phyloP scores from a whole-genome alignment of 2,113 vertebrate genomes.

The Plotosus lineatus region DNA sequence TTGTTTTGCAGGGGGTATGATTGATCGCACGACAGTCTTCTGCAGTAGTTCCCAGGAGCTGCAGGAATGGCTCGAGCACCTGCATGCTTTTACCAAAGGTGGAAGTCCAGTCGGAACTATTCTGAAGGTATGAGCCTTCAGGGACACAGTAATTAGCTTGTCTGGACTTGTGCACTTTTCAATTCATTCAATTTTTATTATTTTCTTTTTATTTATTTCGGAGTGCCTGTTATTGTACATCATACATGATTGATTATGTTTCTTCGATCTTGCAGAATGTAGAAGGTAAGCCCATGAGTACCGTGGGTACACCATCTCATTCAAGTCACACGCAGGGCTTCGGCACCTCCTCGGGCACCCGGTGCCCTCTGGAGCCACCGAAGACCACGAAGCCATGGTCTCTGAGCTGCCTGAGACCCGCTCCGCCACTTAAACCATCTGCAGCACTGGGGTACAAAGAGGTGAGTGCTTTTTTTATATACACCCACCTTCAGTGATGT shows the following conservation, averaged over 20 bases:
- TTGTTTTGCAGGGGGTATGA: conserved; percentile 72
- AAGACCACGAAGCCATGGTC: conserved; percentile 95
- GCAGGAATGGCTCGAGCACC: conserved; percentile 92
- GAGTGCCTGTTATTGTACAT: background rate
- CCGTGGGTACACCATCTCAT: conserved; percentile 66
- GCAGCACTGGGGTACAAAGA: conserved; percentile 97
- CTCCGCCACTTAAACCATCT: conserved; percentile 92
- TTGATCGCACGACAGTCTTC: conserved; percentile 83
- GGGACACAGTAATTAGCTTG: background rate
- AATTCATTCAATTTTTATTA: too few relatives aligned
- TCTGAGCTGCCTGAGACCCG: conserved; percentile 93
- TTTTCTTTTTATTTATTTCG: background rate
- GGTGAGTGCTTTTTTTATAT: conserved; percentile 71
- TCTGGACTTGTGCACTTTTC: background rate
- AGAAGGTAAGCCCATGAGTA: conserved; percentile 65
- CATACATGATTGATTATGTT: background rate
- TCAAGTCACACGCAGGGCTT: conserved; percentile 76
- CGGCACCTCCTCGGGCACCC: conserved; percentile 70
- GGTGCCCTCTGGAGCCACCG: conserved; percentile 89
- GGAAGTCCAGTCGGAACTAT: conserved; percentile 76
- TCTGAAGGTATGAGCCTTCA: conserved; percentile 67
- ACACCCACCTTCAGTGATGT: background rate
- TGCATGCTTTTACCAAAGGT: conserved; percentile 84
- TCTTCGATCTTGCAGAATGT: conserved; percentile 52
- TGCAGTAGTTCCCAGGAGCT: conserved; percentile 85